Evolutionary conservation across 2,888 invertebrate genomes (phyloP), one percentile per base, ranked within the genome.

Genomic region (Lepeophtheirus nordmannii): DNA sequence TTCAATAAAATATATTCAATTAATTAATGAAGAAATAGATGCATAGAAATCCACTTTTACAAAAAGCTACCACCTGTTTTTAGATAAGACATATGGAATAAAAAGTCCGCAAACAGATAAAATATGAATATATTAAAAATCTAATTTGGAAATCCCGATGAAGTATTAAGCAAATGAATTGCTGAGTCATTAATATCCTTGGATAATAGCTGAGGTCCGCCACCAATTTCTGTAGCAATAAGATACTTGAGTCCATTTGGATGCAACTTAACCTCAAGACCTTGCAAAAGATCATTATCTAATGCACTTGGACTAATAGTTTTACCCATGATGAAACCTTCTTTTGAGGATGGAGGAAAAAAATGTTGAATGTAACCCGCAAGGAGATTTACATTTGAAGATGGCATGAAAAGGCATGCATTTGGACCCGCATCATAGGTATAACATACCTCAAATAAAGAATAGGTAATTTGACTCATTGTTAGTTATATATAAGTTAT

Each of bases 401-500:
- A 84, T 62, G 88, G 76, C 17, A 92, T 76, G 76, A 87, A 94
- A 0, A 97, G 76, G 75, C 91, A 93, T 7, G 91, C 91, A 79
- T 98, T 98, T 62, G 96, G 89, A 8, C 98, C 98, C 66, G 98
- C 98, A 81, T 98, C 98, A 79, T 91, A 98, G 17, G 97, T 96
- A 74, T 99, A 99, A 0, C 93, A 92, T 10, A 90, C 82, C 83
- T 84, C 72, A 7, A 71, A 69, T n/a, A 68, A 22, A 39, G 14
- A 62, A 12, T n/a, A 41, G 37, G 8, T 12, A 41, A 20, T 20
- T 20, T 0, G 17, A 62, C 30, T n/a, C 20, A 37, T 57, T 14
- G 62, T 22, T 46, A 57, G 38, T 57, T 53, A 17, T 3, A 17
- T 1, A 63, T 53, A 67, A 67, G 17, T 23, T 8, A 10, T 67